Evolutionary conservation across 64 coral and sea anemone genomes (phyloP).

Genomic region (Actinia tenebrosa): DNA sequence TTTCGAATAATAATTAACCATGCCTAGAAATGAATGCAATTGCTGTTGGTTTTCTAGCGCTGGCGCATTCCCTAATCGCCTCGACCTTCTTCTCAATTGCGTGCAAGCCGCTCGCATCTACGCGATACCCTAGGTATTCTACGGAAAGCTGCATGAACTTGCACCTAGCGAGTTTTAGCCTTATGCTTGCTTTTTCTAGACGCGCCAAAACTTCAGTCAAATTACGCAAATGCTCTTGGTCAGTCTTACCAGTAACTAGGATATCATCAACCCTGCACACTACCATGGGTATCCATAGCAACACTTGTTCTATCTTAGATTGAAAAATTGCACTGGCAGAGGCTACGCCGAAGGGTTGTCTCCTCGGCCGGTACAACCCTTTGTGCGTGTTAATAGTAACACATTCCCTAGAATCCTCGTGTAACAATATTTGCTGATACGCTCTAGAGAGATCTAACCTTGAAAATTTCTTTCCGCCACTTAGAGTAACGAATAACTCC

Average conservation of each 20-base stretch:
- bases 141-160: slow-evolving; percentile 29
- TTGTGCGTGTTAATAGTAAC: slow-evolving; percentile 39
- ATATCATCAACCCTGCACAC: slow-evolving; percentile 40
- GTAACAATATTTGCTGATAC: slow-evolving; percentile 30
- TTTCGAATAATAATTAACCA: slow-evolving; percentile 42
- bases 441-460: slow-evolving; percentile 40
- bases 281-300: slow-evolving; percentile 24
- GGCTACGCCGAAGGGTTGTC: slow-evolving; percentile 33
- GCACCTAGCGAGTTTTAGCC: slow-evolving; percentile 13
- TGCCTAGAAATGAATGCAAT: slow-evolving; percentile 11
- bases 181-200: slow-evolving; percentile 5
- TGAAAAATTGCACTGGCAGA: slow-evolving; percentile 36
- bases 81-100: slow-evolving; percentile 32
- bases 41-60: slow-evolving; percentile 25
- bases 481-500: slow-evolving; percentile 39
- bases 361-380: slow-evolving; percentile 1
- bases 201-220: slow-evolving; percentile 25
- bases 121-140: background rate
- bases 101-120: slow-evolving; percentile 5
- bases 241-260: slow-evolving; percentile 13
- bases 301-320: slow-evolving; percentile 44
- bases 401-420: slow-evolving; percentile 11
- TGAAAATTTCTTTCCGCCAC: slow-evolving; percentile 35
- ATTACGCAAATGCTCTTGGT: background rate
- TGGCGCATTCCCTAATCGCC: slow-evolving; percentile 16